Percentiles rank a stretch among this genome's conserved stretches.
Conservation (phyloP, 2,888 invertebrate genomes). For the Polyommatus icarus region DNA sequence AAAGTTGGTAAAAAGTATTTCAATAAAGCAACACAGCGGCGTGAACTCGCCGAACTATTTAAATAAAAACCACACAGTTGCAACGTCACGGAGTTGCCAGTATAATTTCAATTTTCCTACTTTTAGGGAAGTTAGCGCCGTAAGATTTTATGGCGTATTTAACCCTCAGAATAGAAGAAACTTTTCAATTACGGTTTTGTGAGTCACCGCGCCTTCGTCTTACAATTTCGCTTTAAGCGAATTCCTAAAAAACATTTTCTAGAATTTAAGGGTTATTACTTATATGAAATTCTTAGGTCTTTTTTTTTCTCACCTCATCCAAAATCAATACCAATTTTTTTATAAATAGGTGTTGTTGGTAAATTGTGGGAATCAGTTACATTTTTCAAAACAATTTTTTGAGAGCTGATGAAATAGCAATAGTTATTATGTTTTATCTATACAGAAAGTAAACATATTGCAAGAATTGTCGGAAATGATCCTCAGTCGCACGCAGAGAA, state of each 20-base stretch:
- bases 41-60: constrained; percentile 9
- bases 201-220: neutral
- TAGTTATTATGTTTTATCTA: too few relatives aligned
- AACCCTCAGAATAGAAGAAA: neutral
- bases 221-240: neutral
- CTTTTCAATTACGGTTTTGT: constrained; percentile 1
- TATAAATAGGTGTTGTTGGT: too few relatives aligned
- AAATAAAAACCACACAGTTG: constrained; percentile 19
- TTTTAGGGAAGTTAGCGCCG: neutral
- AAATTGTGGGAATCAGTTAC: too few relatives aligned
- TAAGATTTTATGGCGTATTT: neutral
- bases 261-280: neutral
- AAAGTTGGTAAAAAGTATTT: neutral
- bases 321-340: too few relatives aligned
- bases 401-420: too few relatives aligned
- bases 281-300: too few relatives aligned
- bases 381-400: too few relatives aligned
- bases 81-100: constrained; percentile 1
- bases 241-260: neutral
- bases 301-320: too few relatives aligned
- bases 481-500: too few relatives aligned
- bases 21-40: constrained; percentile 4
- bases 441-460: too few relatives aligned
- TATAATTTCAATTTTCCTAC: constrained; percentile 8
- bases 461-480: too few relatives aligned